Evolutionary conservation across 2,113 vertebrate species (phyloP).

Genomic region (Nerophis ophidion): DNA sequence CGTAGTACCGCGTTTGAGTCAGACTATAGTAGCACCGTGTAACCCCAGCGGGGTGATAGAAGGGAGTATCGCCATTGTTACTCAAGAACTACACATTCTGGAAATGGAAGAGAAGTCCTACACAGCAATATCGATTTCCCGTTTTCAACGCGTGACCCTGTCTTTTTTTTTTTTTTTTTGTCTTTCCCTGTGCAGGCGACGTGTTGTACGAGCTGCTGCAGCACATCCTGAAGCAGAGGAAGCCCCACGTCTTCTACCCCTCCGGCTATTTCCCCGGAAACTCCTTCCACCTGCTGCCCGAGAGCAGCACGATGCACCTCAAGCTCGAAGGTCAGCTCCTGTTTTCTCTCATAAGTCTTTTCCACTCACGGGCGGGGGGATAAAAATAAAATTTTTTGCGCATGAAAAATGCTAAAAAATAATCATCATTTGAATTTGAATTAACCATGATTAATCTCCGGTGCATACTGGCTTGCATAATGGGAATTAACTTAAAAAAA

Average conservation of each 20-base stretch:
- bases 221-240: slow-evolving; percentile 95
- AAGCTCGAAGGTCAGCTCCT: slow-evolving; percentile 83
- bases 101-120: slow-evolving; percentile 13
- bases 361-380: neutral
- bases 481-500: neutral
- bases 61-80: slow-evolving; percentile 12
- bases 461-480: neutral
- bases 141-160: slow-evolving; percentile 35
- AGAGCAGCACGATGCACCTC: slow-evolving; percentile 80
- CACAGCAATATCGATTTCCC: neutral
- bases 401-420: too few relatives aligned
- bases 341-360: neutral
- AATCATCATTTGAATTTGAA: too few relatives aligned
- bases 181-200: slow-evolving; percentile 74
- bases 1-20: too few relatives aligned
- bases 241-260: slow-evolving; percentile 80
- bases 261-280: slow-evolving; percentile 86
- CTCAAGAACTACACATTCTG: slow-evolving; percentile 26
- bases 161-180: neutral
- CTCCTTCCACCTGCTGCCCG: slow-evolving; percentile 82
- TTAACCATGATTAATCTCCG: too few relatives aligned
- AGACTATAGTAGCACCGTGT: too few relatives aligned
- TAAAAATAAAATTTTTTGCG: too few relatives aligned
- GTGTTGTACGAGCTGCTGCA: slow-evolving; percentile 97
- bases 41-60: too few relatives aligned